phyloP scores from a whole-genome alignment of 2,888 invertebrate species.

The Anagyrus pseudococci region DNA sequence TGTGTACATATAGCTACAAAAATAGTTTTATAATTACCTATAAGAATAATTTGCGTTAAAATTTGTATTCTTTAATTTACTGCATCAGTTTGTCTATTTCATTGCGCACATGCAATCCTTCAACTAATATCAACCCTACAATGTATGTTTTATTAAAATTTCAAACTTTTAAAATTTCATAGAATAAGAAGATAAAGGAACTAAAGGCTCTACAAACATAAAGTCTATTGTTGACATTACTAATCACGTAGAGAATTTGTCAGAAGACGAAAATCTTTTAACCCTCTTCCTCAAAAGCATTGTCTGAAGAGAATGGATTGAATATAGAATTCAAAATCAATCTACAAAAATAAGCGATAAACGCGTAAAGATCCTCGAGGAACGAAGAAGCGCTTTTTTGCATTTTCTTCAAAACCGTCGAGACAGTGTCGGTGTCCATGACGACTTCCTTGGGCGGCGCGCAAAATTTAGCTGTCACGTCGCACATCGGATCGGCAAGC shows the following conservation, averaged over 20 bases:
- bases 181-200: too few relatives aligned
- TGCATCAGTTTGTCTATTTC: not conserved
- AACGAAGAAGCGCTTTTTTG: constrained; percentile 35
- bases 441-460: constrained; percentile 32
- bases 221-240: too few relatives aligned
- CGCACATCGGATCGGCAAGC: constrained; percentile 33
- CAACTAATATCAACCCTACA: not conserved
- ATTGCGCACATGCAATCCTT: not conserved
- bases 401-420: constrained; percentile 30
- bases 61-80: too few relatives aligned
- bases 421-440: constrained; percentile 30
- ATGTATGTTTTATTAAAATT: not conserved
- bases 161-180: not conserved
- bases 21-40: constrained; percentile 24
- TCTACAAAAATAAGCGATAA: constrained; percentile 29
- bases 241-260: not conserved
- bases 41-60: constrained; percentile 17
- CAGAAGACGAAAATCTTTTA: not conserved
- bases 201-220: too few relatives aligned
- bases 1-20: constrained; percentile 25
- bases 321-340: constrained; percentile 24
- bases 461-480: constrained; percentile 34
- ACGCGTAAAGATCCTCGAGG: constrained; percentile 31
- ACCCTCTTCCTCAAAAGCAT: constrained; percentile 20
- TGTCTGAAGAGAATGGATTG: constrained; percentile 27